Evolutionary conservation across 2,888 invertebrate species (phyloP), one percentile per base, ranked within the genome.

Genomic region (Anaspis maculata): DNA sequence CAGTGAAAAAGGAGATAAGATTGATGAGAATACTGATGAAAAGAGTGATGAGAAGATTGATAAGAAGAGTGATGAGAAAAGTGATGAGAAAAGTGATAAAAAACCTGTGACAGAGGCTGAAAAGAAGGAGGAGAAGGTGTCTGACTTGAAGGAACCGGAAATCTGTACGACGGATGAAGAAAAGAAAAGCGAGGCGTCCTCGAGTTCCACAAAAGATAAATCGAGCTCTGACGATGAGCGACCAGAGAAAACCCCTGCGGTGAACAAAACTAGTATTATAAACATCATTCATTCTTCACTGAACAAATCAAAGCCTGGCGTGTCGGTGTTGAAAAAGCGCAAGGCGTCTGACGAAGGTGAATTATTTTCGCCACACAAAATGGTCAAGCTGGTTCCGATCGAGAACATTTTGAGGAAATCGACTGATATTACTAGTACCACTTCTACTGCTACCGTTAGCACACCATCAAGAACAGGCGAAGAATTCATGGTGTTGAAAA

Each of bases 341-440:
- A n/a, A n/a, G n/a, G n/a, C n/a, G n/a, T n/a, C n/a, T n/a, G n/a
- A n/a, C n/a, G n/a, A n/a, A n/a, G n/a, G n/a, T n/a, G n/a, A n/a
- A n/a, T n/a, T 10, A 7, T 32, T 37, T 26, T 33, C 40, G 7
- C 29, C 45, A 32, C 37, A 37, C 14, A 52, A 56, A 42, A 31
- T 50, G 19, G 37, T 50, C 2, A 53, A 53, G 40, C 11, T 54
- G 6, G 46, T 51, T n/a, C 41, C 51, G 2, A 45, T 45, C 4
- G 49, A 52, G 34, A 48, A 39, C 25, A 49, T 51, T 30, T 24
- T 51, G 22, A 27, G 27, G n/a, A 41, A 41, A 9, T n/a, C n/a
- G n/a, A n/a, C n/a, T n/a, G n/a, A n/a, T n/a, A n/a, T n/a, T n/a
- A n/a, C n/a, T 5, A 19, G 9, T 6, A 19, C 9, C 19, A 19